These are phyloP conservation scores for Yponomeuta evonymella DNA, from an alignment of 2,888 invertebrate species.

Conservation along the genomic window DNA sequence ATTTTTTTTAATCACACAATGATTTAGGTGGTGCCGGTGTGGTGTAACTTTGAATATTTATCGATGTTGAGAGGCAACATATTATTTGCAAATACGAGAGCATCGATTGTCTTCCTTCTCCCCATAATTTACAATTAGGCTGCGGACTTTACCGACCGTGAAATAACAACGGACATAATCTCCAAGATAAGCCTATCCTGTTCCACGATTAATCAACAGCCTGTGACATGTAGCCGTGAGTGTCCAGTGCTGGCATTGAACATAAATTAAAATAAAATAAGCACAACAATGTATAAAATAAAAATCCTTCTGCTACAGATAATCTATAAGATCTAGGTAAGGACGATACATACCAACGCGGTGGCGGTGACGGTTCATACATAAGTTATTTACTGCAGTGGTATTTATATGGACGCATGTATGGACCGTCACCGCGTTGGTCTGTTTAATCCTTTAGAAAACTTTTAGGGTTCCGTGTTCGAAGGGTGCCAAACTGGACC, in stretches of 20 bases:
- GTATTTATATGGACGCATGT: too few relatives aligned
- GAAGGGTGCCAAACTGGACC: too few relatives aligned
- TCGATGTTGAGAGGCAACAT: background rate
- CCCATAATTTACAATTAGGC: constrained; percentile 15
- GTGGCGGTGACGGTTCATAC: too few relatives aligned
- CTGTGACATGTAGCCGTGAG: constrained; percentile 39
- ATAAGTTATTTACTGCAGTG: too few relatives aligned
- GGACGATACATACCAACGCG: too few relatives aligned
- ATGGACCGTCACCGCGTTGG: too few relatives aligned
- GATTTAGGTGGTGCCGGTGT: background rate
- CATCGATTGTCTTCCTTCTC: constrained; percentile 1
- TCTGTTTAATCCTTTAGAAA: too few relatives aligned
- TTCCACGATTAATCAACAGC: constrained; percentile 42
- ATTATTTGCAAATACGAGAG: background rate
- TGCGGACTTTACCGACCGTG: constrained; percentile 25
- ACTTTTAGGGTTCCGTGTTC: too few relatives aligned
- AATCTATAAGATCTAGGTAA: too few relatives aligned
- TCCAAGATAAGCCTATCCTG: constrained; percentile 39
- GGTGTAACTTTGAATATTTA: background rate
- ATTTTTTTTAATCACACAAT: too few relatives aligned
- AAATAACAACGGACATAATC: constrained; percentile 38
- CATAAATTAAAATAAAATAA: background rate
- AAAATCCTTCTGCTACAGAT: too few relatives aligned
- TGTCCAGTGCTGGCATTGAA: constrained; percentile 34
- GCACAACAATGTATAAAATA: background rate